Evolutionary conservation across 2,113 vertebrate species (phyloP).

Genomic region (Campylomormyrus tamandua): DNA sequence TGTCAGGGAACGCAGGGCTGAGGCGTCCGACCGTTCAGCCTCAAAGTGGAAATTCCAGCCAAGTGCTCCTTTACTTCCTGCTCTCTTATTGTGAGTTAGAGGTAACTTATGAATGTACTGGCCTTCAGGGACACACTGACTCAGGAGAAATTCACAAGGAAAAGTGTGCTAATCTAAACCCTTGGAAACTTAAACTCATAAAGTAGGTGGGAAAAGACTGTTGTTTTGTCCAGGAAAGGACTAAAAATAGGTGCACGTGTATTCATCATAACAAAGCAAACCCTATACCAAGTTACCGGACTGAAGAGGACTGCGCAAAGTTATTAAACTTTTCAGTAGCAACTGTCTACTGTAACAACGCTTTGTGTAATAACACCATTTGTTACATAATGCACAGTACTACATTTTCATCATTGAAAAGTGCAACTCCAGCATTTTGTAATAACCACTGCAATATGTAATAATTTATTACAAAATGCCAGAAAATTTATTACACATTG

Average conservation of each 20-base stretch:
- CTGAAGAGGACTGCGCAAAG: background rate
- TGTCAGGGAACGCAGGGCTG: background rate
- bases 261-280: background rate
- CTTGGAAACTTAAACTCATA: background rate
- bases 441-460: too few species aligned
- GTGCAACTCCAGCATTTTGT: too few species aligned
- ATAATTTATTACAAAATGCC: too few species aligned
- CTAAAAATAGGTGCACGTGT: background rate
- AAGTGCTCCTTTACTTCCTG: background rate
- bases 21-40: background rate
- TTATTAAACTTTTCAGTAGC: background rate
- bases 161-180: background rate
- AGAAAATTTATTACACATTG: too few species aligned
- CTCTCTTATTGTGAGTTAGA: background rate
- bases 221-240: background rate
- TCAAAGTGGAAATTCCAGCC: background rate
- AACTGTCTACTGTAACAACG: background rate
- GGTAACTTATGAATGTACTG: background rate
- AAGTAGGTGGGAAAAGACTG: background rate
- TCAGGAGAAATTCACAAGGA: background rate
- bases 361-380: background rate
- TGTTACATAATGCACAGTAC: too few species aligned
- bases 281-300: background rate
- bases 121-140: background rate
- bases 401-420: too few species aligned